phyloP scores from a whole-genome alignment of 2,797 vertebrate species.

The Nyctalus aviator region DNA sequence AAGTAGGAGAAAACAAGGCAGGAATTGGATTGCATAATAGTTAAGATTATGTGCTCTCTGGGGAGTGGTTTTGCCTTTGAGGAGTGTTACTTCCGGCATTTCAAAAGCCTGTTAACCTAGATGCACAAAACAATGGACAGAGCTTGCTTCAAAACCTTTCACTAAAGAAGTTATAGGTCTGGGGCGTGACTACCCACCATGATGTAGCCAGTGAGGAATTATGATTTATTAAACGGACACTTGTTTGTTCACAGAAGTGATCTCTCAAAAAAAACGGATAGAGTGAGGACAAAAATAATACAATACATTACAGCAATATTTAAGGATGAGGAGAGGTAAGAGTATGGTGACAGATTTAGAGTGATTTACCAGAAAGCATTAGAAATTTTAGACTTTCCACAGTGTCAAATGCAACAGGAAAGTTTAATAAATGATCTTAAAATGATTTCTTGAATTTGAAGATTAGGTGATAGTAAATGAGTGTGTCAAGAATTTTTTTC shows the following conservation, averaged over 20 bases:
- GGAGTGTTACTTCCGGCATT: too few relatives aligned
- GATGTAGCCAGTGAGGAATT: background rate
- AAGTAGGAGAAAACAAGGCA: background rate
- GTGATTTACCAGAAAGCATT: background rate
- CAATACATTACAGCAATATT: background rate
- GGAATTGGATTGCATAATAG: background rate
- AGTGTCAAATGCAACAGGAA: background rate
- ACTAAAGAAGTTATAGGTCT: background rate
- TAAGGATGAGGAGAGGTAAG: background rate
- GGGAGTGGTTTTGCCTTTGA: background rate
- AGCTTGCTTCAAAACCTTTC: background rate
- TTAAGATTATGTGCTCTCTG: background rate
- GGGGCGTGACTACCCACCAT: background rate
- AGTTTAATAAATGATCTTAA: background rate
- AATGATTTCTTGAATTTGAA: background rate
- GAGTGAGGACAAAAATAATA: background rate
- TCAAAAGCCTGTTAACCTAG: background rate
- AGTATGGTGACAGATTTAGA: background rate
- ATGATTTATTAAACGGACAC: background rate
- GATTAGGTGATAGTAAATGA: background rate
- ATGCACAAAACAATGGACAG: background rate
- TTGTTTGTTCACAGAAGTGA: background rate
- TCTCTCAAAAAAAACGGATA: background rate
- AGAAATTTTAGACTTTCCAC: background rate
- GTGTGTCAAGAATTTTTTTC: background rate